These are phyloP conservation scores for Gymnoscopelus braueri DNA, from an alignment of 2,797 vertebrate genomes.

Conservation along the genomic window DNA sequence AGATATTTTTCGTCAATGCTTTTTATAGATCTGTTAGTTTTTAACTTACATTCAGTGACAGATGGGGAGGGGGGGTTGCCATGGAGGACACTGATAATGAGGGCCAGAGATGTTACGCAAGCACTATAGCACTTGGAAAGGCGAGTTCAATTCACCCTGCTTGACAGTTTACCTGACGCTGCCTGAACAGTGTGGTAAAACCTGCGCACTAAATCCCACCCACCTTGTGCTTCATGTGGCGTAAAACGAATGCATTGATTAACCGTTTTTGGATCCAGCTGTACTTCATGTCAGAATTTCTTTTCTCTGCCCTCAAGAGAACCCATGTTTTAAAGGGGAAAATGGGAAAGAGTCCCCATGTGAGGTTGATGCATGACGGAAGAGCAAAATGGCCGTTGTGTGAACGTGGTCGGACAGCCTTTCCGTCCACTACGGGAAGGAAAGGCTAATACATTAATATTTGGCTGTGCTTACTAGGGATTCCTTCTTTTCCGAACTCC, in stretches of 20 bases:
- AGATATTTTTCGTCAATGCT: conserved; percentile 35
- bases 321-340: too few relatives aligned
- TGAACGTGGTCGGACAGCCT: too few relatives aligned
- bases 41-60: conserved; percentile 34
- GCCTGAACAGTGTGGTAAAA: neutral
- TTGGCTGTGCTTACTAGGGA: conserved; percentile 21
- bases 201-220: neutral
- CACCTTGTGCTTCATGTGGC: neutral
- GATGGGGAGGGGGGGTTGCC: conserved; percentile 35
- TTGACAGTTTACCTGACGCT: neutral
- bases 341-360: too few relatives aligned
- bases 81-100: conserved; percentile 40
- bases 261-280: neutral
- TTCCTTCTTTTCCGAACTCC: conserved; percentile 39
- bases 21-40: conserved; percentile 42
- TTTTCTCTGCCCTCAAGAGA: conserved; percentile 2
- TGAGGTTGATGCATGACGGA: too few relatives aligned
- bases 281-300: neutral
- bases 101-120: conserved; percentile 26
- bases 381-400: too few relatives aligned
- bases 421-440: conserved; percentile 9
- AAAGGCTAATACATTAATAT: conserved; percentile 13
- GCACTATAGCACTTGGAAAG: neutral
- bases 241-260: neutral
- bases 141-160: neutral